Percentiles rank a stretch among this genome's conserved stretches.
phyloP scores from a whole-genome alignment of 2,797 vertebrate genomes.

The Phoxinus dragarum region DNA sequence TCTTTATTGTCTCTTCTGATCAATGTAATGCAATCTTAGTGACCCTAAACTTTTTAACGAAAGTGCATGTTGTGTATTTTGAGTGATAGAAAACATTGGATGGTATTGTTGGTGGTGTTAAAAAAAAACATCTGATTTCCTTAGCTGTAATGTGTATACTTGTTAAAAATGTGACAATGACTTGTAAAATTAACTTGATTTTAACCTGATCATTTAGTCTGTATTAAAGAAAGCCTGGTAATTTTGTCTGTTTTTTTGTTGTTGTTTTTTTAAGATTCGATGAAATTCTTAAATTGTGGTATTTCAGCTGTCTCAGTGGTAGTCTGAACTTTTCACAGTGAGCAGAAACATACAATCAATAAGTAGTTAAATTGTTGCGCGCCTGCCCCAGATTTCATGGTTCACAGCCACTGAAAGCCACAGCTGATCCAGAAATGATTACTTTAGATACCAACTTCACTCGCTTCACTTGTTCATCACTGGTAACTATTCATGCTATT shows the following conservation, averaged over 20 bases:
- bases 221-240: background rate
- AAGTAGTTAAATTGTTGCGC: constrained; percentile 75
- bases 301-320: constrained; percentile 12
- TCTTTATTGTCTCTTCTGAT: background rate
- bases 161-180: background rate
- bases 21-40: background rate
- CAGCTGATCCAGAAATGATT: constrained; percentile 78
- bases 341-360: constrained; percentile 77
- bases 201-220: background rate
- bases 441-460: constrained; percentile 66
- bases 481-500: constrained; percentile 43
- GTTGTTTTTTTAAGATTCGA: no score
- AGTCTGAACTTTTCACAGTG: constrained; percentile 63
- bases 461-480: constrained; percentile 44
- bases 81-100: background rate
- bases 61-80: background rate
- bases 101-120: background rate
- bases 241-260: no score
- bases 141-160: background rate
- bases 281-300: background rate
- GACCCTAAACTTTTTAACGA: background rate
- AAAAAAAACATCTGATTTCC: background rate
- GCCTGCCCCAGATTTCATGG: constrained; percentile 71
- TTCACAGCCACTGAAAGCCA: constrained; percentile 70
- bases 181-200: background rate